A percentile compares a stretch with the other conserved stretches of the same genome.
phyloP scores from a whole-genome alignment of 1,140 invertebrate species.

The Capitella teleta region DNA sequence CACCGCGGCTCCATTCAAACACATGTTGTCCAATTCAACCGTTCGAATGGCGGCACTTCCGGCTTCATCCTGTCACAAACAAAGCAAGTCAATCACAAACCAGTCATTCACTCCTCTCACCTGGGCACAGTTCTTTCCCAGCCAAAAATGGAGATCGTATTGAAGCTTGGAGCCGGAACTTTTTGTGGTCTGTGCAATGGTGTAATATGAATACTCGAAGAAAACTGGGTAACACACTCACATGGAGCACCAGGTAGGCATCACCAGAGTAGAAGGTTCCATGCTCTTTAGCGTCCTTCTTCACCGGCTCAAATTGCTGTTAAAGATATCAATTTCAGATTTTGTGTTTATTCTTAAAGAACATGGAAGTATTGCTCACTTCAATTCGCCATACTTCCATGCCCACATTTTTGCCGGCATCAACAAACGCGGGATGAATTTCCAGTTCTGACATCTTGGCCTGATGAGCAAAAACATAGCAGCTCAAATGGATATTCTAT shows the following conservation, averaged over 20 bases:
- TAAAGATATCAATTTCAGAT: no score
- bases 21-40: no score
- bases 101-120: no score
- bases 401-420: conserved; percentile 35
- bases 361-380: conserved; percentile 18
- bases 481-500: neutral
- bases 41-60: no score
- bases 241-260: conserved; percentile 72
- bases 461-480: neutral
- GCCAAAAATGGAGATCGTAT: conserved; percentile 87
- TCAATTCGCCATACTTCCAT: conserved; percentile 43
- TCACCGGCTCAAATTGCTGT: conserved; percentile 64
- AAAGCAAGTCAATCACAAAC: no score
- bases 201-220: no score
- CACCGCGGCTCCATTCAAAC: no score
- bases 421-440: neutral
- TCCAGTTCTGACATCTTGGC: neutral
- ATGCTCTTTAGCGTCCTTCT: conserved; percentile 26
- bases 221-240: conserved; percentile 33
- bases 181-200: no score
- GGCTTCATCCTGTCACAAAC: no score
- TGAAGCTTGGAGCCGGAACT: no score
- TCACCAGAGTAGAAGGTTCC: conserved; percentile 73
- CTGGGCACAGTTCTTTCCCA: conserved; percentile 62
- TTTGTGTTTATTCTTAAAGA: no score